phyloP scores from a whole-genome alignment of 2,888 invertebrate species.

The Andrena minutula region DNA sequence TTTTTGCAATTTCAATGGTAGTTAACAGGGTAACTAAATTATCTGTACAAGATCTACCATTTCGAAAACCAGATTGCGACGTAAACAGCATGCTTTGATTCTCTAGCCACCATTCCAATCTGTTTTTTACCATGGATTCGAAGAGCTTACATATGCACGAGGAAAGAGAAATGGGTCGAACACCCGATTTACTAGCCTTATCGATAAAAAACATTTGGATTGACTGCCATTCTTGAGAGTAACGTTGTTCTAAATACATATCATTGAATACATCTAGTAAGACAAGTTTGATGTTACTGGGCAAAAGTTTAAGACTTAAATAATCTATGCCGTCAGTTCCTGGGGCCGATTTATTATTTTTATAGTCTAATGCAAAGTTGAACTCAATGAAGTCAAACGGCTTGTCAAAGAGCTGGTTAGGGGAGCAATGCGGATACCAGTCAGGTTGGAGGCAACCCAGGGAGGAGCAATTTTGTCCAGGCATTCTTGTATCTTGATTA shows the following conservation, averaged over 20 bases:
- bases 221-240: background rate
- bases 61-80: slow-evolving; percentile 1
- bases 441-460: background rate
- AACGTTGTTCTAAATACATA: background rate
- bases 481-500: background rate
- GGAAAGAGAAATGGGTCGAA: background rate
- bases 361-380: background rate
- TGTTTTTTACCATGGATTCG: slow-evolving; percentile 9
- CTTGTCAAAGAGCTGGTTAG: background rate
- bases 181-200: background rate
- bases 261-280: slow-evolving; percentile 5
- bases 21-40: background rate
- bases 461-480: slow-evolving; percentile 20
- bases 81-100: background rate
- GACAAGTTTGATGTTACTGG: background rate
- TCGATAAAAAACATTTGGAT: slow-evolving; percentile 2
- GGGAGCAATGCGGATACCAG: background rate
- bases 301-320: background rate
- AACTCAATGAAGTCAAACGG: slow-evolving; percentile 6
- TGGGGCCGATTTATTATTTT: background rate
- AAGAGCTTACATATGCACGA: slow-evolving; percentile 11
- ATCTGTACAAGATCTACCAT: slow-evolving; percentile 18
- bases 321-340: slow-evolving; percentile 1
- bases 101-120: slow-evolving; percentile 12
- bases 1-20: background rate